Conservation (phyloP, 2,888 invertebrate genomes). For the Notodonta ziczac region DNA sequence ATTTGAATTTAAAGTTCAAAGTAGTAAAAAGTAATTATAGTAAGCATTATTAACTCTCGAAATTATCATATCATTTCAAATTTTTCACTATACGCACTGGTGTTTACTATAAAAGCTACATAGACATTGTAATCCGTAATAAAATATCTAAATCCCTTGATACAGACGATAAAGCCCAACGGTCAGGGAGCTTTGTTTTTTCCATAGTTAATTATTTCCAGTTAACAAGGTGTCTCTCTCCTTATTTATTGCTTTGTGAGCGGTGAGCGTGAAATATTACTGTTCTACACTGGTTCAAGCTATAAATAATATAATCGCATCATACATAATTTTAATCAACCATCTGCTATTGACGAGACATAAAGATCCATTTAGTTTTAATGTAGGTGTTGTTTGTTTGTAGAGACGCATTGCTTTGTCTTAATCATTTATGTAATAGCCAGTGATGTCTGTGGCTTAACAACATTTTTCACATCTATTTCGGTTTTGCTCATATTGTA, state of each 20-base stretch:
- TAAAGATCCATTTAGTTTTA: no score
- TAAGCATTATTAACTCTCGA: no score
- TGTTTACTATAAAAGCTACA: background rate
- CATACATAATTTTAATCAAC: background rate
- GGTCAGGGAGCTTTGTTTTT: conserved; percentile 64
- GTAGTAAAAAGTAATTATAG: no score
- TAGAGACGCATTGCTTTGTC: no score
- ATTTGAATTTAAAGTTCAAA: no score
- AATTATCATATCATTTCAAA: no score
- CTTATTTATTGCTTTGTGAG: conserved; percentile 78
- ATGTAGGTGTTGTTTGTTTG: no score
- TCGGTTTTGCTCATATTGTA: no score
- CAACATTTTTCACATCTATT: no score
- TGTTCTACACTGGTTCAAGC: background rate
- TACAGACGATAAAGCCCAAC: conserved; percentile 25
- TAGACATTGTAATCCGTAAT: background rate
- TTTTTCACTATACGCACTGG: background rate
- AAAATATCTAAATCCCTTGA: conserved; percentile 4
- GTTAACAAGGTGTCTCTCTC: conserved; percentile 82
- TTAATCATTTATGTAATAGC: no score
- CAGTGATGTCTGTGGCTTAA: no score
- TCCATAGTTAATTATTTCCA: conserved; percentile 80
- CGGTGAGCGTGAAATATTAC: conserved; percentile 45
- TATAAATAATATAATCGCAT: background rate
- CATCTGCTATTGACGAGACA: no score